Conservation (phyloP, 2,888 invertebrate genomes). For the Harpagoxenus sublaevis region DNA sequence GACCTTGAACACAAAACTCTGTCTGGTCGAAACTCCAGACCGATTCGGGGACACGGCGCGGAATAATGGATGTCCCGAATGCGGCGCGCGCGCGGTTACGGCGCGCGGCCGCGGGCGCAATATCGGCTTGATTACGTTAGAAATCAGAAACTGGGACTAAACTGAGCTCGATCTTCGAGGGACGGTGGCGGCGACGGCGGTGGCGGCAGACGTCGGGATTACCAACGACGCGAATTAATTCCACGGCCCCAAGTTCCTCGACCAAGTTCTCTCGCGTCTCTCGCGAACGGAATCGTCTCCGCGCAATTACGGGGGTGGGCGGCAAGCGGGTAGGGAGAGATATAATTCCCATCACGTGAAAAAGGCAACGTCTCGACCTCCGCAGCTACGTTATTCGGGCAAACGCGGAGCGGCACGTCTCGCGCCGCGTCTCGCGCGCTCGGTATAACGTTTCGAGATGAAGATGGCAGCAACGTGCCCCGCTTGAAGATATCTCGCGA, state of each 20-base stretch:
- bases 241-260: constrained; percentile 27
- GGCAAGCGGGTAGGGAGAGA: not conserved
- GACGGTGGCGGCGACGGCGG: not conserved
- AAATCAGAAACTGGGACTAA: constrained; percentile 59
- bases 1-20: constrained; percentile 44
- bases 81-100: not conserved
- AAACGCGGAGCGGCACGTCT: not conserved
- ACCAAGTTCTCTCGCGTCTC: constrained; percentile 25
- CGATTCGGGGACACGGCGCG: constrained; percentile 10
- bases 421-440: constrained; percentile 16
- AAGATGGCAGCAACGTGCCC: constrained; percentile 71
- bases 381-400: constrained; percentile 4
- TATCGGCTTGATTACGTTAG: constrained; percentile 63
- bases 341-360: constrained; percentile 43
- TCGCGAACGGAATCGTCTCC: constrained; percentile 45
- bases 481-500: constrained; percentile 61
- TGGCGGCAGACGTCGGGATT: constrained; percentile 26
- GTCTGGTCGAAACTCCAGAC: constrained; percentile 34
- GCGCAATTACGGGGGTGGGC: constrained; percentile 16
- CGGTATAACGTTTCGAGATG: constrained; percentile 56
- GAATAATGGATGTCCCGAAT: constrained; percentile 56
- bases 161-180: constrained; percentile 56
- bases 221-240: constrained; percentile 47
- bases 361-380: constrained; percentile 28
- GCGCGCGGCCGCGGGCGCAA: constrained; percentile 31